Base-by-base conservation (phyloP, 1,140 invertebrate species). In the Octopus sinensis region DNA sequence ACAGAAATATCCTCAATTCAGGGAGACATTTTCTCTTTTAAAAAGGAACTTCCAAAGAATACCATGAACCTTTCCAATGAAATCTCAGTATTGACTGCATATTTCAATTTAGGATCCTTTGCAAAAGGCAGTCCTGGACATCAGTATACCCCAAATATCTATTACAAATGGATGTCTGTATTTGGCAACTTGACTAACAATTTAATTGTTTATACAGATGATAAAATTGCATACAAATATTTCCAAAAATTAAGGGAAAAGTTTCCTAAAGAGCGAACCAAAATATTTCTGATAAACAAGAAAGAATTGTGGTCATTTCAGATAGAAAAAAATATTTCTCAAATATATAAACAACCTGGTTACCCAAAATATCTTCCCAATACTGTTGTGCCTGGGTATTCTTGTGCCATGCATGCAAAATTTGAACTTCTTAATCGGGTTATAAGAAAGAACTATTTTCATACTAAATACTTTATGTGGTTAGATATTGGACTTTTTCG, bases 401-500 rank as follows among this genome's bases (percentile, higher is more conserved):
- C 85, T 13, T 84, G 84, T 53, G 79, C 82, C 4, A 84, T 85
- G 79, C 84, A 85, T 78, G 83, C 86, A 4, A 89, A 89, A 79
- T 88, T 87, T 83, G 88, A 89, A 81, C 75, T 87, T 43, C 80
- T 88, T 53, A 56, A 85, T 51, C 83, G 53, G 30, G 82, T 85
- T 5, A 83, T 85, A 0, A 77, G 81, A 10, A 76, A 80, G 76
- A 86, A 86, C 79, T 82, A 81, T 13, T 86, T 84, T 54, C 81
- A 83, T 23, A 88, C 86, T 3, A 85, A 86, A 54, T 87, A 85
- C 80, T 84, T 89, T 80, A 85, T 85, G 7, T 89, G 88, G 88
- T 71, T 89, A 4, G 88, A 89, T 78, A 84, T 87, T 30, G 86
- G 86, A 56, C 83, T 86, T 10, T 89, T 89, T 80, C 83, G 86